Base-by-base conservation (phyloP, 2,888 invertebrate genomes). In the Drosophila melanosoma region DNA sequence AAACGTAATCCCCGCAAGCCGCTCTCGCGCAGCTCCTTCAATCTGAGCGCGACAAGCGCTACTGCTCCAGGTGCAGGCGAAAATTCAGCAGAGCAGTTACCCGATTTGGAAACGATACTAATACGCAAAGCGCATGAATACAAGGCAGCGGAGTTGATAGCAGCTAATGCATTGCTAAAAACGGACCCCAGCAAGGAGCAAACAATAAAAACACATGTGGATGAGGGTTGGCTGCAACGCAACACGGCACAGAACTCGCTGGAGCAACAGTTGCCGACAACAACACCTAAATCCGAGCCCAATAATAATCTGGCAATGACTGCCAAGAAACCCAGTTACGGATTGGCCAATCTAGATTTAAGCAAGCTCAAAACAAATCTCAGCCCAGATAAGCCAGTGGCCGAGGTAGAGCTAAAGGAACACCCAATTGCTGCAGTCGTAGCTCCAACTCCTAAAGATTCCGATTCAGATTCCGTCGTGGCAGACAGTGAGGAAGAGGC, bases 1-100 rank as follows among this genome's bases (percentile, higher is more conserved):
- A 95, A 96, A 86, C 94, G 97, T 83, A 97, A 97, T 93, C 97
- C 97, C 1, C 94, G 97, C 83, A 97, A 97, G 91, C 94, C 95
- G 0, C 81, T 95, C 7, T 94, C 94, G 29, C 82, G 88, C 3
- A 74, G 76, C 3, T 73, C 48, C 0, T 67, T 80, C 3, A 85
- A 85, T 58, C 60, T 53, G 35, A 68, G 51, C 32, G 36, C 12
- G 5, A 23, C 23, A 4, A 51, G 52, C 2, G 17, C 49, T 5
- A 45, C 23, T 15, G 36, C 15, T 8, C 17, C 32, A 5, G 49
- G 53, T 1, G 17, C 49, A 6, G 0, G 20, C 1, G 1, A 66
- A 0, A 62, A 68, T n/a, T n/a, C 48, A 5, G n/a, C 38, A 0
- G 87, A 87, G 11, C 72, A 78, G 26, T 68, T 93, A 57, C 93